Base-by-base conservation (phyloP, 2,113 vertebrate genomes). In the Ceyx melanurus region DNA sequence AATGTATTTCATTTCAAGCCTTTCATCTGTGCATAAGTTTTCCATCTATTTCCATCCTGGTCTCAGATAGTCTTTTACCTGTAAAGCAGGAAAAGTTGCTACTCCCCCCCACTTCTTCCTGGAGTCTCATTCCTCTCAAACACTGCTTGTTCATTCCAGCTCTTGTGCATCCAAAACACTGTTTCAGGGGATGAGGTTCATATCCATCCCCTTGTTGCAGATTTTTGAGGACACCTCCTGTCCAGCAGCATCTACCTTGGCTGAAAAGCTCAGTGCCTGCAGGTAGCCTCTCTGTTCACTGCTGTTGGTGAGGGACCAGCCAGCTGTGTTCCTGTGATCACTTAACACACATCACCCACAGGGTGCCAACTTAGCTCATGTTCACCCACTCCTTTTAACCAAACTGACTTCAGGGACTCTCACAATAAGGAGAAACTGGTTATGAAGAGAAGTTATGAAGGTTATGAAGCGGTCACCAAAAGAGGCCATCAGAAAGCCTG, bases 1-100 rank as follows among this genome's bases (percentile, higher is more conserved):
- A 96, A 97, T 96, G 83, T 37, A 97, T 97, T 93, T 93, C 81
- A 96, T 96, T 96, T 97, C 86, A 77, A 91, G 76, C 92, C 89
- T 97, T 94, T 92, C 92, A 91, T 92, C 79, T 73, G n/a, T 77
- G 78, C 86, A 61, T 90, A 89, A 84, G 85, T 92, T 97, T 96
- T 93, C 90, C 92, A 95, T 89, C 87, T 75, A 82, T 93, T 94
- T 95, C 83, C 73, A 81, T 88, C 40, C 66, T 64, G 67, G 60
- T 57, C 82, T 96, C 86, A 88, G 67, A 58, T 21, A 68, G 54
- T 74, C 43, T 29, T 70, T 80, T 60, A 89, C 88, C 84, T 87
- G 61, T 70, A 54, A 89, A 86, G 57, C 45, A 82, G 29, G 35
- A 90, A 58, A 84, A 92, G 79, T 71, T 89, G 71, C 26, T 93